Conservation (phyloP, 2,797 vertebrate genomes). For the Malacoctenus gilli region DNA sequence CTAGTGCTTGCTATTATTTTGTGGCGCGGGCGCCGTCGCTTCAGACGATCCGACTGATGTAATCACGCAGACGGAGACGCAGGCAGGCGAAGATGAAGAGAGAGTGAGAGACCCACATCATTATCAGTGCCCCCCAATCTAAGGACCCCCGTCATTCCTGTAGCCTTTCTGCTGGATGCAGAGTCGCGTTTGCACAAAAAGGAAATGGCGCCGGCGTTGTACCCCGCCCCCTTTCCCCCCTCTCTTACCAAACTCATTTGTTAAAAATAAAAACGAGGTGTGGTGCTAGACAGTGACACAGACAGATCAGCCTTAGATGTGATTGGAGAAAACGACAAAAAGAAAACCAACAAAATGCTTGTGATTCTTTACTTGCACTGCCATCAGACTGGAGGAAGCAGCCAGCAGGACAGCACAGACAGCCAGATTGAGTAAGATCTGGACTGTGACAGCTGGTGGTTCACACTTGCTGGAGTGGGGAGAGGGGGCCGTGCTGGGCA, state of each 20-base stretch:
- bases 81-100: constrained; percentile 21
- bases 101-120: constrained; percentile 33
- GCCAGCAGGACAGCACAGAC: constrained; percentile 13
- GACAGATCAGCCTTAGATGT: too few species aligned
- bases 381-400: background rate
- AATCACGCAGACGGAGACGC: constrained; percentile 23
- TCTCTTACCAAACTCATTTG: too few species aligned
- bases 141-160: constrained; percentile 24
- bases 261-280: too few species aligned
- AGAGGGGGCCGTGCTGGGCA: background rate
- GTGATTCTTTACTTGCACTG: background rate
- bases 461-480: background rate
- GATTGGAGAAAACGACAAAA: too few species aligned
- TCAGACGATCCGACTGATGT: constrained; percentile 40
- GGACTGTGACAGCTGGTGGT: constrained; percentile 15
- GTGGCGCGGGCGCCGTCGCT: constrained; percentile 24
- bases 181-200: constrained; percentile 15
- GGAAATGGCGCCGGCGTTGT: constrained; percentile 1
- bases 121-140: constrained; percentile 36
- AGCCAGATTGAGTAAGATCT: constrained; percentile 2
- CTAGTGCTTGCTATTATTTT: constrained; percentile 33
- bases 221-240: too few species aligned
- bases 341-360: too few species aligned
- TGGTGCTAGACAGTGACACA: too few species aligned
- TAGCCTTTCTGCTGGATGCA: constrained; percentile 2